Conservation (phyloP, 2,888 invertebrate species). For the Drosophila pegasa region DNA sequence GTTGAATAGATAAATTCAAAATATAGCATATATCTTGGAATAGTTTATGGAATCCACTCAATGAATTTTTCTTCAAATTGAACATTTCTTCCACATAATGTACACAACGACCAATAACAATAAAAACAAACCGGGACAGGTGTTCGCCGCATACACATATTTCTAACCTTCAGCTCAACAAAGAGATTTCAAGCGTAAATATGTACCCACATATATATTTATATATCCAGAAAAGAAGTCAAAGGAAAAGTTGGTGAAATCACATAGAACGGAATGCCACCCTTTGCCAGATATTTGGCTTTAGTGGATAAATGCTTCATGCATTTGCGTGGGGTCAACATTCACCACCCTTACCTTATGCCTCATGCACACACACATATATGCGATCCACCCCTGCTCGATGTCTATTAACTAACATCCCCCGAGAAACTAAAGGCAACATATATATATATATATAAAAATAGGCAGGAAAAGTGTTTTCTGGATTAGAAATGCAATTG, state of each 20-base stretch:
- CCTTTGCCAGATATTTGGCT: constrained; percentile 35
- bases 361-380: background rate
- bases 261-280: constrained; percentile 45
- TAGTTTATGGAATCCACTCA: background rate
- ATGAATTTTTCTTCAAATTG: background rate
- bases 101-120: constrained; percentile 4
- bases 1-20: no score
- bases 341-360: constrained; percentile 35
- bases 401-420: constrained; percentile 41
- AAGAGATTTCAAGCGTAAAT: constrained; percentile 6
- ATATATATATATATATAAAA: constrained; percentile 15
- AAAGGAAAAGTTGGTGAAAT: constrained; percentile 31
- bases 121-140: constrained; percentile 9
- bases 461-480: constrained; percentile 36
- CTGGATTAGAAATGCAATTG: constrained; percentile 44
- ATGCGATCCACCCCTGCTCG: constrained; percentile 44
- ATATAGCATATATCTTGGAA: no score
- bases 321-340: constrained; percentile 43
- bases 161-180: background rate
- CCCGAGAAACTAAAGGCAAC: constrained; percentile 14
- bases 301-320: constrained; percentile 29
- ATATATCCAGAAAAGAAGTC: constrained; percentile 20
- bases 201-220: background rate
- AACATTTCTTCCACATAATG: background rate
- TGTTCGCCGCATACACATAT: background rate